Evolutionary conservation across 2,888 invertebrate genomes (phyloP), one percentile per base, ranked within the genome.

Genomic region (Sesia apiformis): DNA sequence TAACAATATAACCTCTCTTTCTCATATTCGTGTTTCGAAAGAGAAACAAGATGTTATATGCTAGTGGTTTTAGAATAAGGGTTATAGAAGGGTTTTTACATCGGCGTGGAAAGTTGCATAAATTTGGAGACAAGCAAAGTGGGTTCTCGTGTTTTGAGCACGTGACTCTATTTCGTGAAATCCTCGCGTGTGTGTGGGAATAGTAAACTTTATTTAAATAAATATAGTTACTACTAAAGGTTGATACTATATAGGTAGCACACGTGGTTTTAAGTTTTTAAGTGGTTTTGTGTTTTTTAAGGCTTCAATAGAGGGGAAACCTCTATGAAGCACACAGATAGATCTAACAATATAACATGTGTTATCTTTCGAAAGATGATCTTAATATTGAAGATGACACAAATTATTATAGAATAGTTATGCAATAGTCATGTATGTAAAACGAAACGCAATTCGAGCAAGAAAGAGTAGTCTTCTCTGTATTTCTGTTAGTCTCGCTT

Each of bases 91-190:
- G 67, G 63, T 70, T 67, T 64, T 67, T 65, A 63, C 64, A 61
- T 63, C 58, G 57, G 60, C 58, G 61, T 59, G 64, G 66, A 66
- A 68, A 78, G 70, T 75, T 81, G 82, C 78, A 84, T 82, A 83
- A 74, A 81, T 83, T 81, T 74, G 72, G 75, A 74, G 74, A 72
- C 70, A 72, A 69, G 76, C 74, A 75, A 79, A 84, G 83, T 83
- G 80, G 70, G 72, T 83, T 84, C 73, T 71, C 81, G 63, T 84
- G 81, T 84, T 69, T 60, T 52, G 46, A 59, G 76, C 67, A 79
- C 81, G 84, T 83, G 81, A 84, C 81, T 76, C 69, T 72, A 75
- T 80, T 79, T 65, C 69, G 63, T 65, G 64, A 66, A 63, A 69
- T 64, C 67, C 67, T 67, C 60, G 60, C 60, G 59, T 57, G 58